These are phyloP conservation scores for Cylloceria caligata DNA, from an alignment of 2,888 invertebrate genomes.

Conservation along the genomic window DNA sequence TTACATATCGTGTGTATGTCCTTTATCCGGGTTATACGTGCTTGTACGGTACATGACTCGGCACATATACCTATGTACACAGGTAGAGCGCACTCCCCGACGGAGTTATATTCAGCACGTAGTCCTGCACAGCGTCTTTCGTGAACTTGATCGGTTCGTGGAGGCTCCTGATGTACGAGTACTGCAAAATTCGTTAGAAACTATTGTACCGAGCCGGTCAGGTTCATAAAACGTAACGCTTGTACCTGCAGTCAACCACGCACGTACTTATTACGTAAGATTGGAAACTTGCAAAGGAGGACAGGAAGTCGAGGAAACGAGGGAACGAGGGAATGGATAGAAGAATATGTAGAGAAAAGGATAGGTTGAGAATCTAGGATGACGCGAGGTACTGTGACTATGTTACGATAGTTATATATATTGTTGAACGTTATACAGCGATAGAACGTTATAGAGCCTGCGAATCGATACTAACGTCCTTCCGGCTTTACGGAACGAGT, in stretches of 20 bases:
- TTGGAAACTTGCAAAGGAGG: conserved; percentile 1
- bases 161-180: background rate
- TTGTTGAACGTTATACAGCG: background rate
- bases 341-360: conserved; percentile 9
- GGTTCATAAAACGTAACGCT: background rate
- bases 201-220: conserved; percentile 7
- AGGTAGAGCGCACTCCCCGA: background rate
- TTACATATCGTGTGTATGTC: conserved; percentile 24
- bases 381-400: background rate
- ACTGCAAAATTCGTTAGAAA: conserved; percentile 10
- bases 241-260: background rate
- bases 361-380: conserved; percentile 1
- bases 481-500: conserved; percentile 53
- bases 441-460: conserved; percentile 19
- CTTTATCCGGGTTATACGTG: conserved; percentile 39
- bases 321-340: conserved; percentile 3
- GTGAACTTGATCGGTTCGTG: conserved; percentile 10
- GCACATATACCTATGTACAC: conserved; percentile 14
- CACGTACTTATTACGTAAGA: conserved; percentile 15
- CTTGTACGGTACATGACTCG: conserved; percentile 26
- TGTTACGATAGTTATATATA: conserved; percentile 2
- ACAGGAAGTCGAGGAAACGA: background rate
- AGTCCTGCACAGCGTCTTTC: background rate
- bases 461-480: conserved; percentile 65
- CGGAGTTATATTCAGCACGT: background rate